phyloP scores from a whole-genome alignment of 2,113 vertebrate genomes.

The Alligator sinensis region DNA sequence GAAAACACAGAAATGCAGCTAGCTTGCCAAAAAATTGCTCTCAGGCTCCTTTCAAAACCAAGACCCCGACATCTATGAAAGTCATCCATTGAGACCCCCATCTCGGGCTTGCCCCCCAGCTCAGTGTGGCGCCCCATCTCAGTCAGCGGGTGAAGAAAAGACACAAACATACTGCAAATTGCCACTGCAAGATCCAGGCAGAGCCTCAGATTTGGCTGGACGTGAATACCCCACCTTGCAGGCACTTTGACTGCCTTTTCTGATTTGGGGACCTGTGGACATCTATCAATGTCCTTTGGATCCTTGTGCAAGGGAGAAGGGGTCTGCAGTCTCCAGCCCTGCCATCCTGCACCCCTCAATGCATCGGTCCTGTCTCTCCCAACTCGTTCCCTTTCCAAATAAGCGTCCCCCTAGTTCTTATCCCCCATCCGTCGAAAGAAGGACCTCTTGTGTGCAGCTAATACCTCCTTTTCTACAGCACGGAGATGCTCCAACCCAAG shows the following conservation, averaged over 20 bases:
- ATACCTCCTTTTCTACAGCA: background rate
- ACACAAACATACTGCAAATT: too few species aligned
- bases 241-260: background rate
- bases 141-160: too few species aligned
- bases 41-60: background rate
- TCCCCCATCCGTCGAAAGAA: too few species aligned
- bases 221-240: too few species aligned
- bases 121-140: background rate
- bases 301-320: background rate
- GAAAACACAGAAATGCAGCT: background rate
- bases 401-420: too few species aligned
- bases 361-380: too few species aligned
- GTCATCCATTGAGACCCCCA: too few species aligned
- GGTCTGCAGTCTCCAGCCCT: background rate
- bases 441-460: background rate
- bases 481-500: background rate
- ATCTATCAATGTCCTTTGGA: background rate
- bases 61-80: background rate
- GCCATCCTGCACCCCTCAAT: too few species aligned
- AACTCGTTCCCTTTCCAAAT: too few species aligned
- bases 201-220: background rate
- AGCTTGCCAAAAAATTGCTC: background rate
- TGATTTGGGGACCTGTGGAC: background rate
- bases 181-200: too few species aligned
- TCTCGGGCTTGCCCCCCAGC: background rate